Base-by-base conservation (phyloP, 1,140 invertebrate species). In the Apocrypta bakeri region DNA sequence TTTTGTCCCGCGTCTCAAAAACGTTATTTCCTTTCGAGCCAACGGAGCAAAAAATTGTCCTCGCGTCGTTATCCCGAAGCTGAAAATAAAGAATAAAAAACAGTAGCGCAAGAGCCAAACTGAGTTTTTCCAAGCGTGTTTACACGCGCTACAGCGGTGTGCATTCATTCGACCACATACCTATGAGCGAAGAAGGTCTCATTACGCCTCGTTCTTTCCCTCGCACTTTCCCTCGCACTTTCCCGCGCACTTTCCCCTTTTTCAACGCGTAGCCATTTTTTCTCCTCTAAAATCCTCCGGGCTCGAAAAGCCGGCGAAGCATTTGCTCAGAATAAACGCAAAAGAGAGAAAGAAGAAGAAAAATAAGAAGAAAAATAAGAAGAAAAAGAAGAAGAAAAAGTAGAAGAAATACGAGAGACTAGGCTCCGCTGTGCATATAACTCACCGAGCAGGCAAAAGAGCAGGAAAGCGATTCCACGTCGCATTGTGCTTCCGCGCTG, bases 371-470 rank as follows among this genome's bases (percentile, higher is more conserved):
- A 4, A 37, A 37, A 37, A 9, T 9, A 2, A 37, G n/a, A n/a
- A n/a, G 42, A 48, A 4, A 17, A 42, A 9, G 2, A 1, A 42
- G 63, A 2, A 1, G 63, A 27, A 14, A n/a, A 64, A 64, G 9
- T 24, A 66, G 9, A 24, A 27, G 3, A 14, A n/a, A 64, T 31
- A 4, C 1, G 42, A 33, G 4, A 25, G 33, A n/a, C n/a, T 9
- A 2, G 9, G 4, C 17, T n/a, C 17, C 2, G 8, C 6, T 8
- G 64, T 25, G 64, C 17, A 56, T 56, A 56, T 56, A 56, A 81
- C 80, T 81, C 71, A 81, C 80, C 80, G 25, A 76, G 63, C 9
- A 75, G 29, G 48, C 72, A 76, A 48, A 75, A 69, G 21, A 81
- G 72, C 73, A 81, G 80, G 9, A 81, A 61, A n/a, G 56, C 29